phyloP scores from a whole-genome alignment of 2,888 invertebrate genomes.

The Habrosyne pyritoides region DNA sequence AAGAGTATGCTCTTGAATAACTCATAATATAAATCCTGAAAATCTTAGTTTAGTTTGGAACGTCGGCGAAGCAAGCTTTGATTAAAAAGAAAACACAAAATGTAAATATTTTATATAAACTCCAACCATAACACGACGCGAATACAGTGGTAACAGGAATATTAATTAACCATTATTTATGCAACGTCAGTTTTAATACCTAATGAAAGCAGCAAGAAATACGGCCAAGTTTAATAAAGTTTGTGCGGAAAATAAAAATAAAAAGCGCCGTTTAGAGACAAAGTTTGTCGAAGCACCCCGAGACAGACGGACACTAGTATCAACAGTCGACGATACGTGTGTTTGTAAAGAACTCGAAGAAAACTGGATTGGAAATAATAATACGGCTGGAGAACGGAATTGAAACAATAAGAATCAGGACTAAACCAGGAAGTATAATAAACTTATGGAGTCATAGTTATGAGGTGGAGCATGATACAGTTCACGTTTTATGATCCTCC shows the following conservation, averaged over 20 bases:
- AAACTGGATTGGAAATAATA: neutral
- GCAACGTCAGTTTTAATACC: constrained; percentile 40
- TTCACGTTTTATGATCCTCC: no score
- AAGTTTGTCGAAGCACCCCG: constrained; percentile 33
- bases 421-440: no score
- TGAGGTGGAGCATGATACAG: no score
- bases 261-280: constrained; percentile 46
- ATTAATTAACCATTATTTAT: constrained; percentile 38
- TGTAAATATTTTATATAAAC: neutral
- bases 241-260: constrained; percentile 37
- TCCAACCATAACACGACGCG: neutral
- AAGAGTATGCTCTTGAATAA: no score
- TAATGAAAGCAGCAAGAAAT: constrained; percentile 42
- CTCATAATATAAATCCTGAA: no score
- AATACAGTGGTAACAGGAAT: constrained; percentile 14
- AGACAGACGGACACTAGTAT: constrained; percentile 23
- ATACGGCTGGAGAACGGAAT: neutral
- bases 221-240: constrained; percentile 47
- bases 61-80: neutral
- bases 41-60: no score
- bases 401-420: neutral
- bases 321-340: constrained; percentile 27
- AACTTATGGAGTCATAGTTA: no score
- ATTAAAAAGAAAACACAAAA: neutral
- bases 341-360: constrained; percentile 14